These are phyloP conservation scores for Ennomos erosarius DNA, from an alignment of 2,888 invertebrate species.

Conservation along the genomic window DNA sequence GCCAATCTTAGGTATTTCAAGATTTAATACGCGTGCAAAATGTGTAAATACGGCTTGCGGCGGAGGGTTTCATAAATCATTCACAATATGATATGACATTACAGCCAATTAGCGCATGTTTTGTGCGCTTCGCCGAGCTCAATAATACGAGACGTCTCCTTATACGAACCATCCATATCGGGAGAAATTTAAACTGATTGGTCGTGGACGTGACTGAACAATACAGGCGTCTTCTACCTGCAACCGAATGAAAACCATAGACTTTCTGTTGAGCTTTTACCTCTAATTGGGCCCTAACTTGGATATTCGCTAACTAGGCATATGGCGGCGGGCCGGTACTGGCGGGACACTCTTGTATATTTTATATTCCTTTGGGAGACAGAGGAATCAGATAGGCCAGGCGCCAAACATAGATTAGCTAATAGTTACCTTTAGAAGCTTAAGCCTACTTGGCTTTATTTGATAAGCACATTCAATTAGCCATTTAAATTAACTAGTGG, in stretches of 20 bases:
- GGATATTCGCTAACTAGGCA: constrained; percentile 52
- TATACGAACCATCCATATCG: constrained; percentile 68
- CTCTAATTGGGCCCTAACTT: constrained; percentile 77
- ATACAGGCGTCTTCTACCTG: constrained; percentile 58
- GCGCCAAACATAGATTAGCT: constrained; percentile 9
- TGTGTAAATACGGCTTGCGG: constrained; percentile 20
- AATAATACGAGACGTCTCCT: constrained; percentile 60
- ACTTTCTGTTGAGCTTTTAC: constrained; percentile 60
- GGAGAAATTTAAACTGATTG: constrained; percentile 80
- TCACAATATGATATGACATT: constrained; percentile 65
- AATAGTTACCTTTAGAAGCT: constrained; percentile 18
- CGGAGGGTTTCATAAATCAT: constrained; percentile 56
- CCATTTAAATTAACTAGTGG: not conserved
- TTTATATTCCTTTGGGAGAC: constrained; percentile 39
- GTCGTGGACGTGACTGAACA: constrained; percentile 71
- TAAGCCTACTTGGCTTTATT: constrained; percentile 5
- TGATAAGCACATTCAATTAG: constrained; percentile 11
- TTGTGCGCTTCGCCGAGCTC: constrained; percentile 55
- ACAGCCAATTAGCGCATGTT: constrained; percentile 75
- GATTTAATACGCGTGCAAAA: constrained; percentile 32
- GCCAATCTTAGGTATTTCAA: constrained; percentile 7
- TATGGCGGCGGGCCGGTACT: constrained; percentile 15
- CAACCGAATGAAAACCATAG: constrained; percentile 59
- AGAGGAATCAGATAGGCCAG: constrained; percentile 32
- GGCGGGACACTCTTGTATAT: constrained; percentile 41